Evolutionary conservation across 2,797 vertebrate genomes (phyloP).

Genomic region (Petrocephalus sullivani): DNA sequence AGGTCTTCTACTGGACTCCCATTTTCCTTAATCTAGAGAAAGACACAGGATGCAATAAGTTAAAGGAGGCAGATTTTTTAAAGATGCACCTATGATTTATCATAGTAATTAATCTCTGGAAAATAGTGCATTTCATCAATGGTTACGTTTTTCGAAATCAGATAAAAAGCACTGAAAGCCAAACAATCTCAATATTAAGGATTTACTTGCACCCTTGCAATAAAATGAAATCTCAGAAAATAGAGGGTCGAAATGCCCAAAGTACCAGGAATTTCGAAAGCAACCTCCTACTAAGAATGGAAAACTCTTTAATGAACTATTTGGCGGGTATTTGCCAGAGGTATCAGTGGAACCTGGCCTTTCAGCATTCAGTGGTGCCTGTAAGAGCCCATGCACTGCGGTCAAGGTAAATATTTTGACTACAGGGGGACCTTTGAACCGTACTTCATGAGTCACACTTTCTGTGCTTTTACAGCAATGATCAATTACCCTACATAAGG

Average conservation of each 20-base stretch:
- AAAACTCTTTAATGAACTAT: not conserved
- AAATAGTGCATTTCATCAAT: conserved; percentile 1
- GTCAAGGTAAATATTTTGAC: not conserved
- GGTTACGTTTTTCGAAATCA: not conserved
- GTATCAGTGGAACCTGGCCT: not conserved
- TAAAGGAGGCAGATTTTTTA: not conserved
- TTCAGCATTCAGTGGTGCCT: not conserved
- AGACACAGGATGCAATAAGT: not conserved
- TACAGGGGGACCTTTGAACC: not conserved
- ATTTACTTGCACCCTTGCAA: not conserved
- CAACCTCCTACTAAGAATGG: not conserved
- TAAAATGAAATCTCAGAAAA: not conserved
- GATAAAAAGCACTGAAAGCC: not conserved
- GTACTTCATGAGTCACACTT: not conserved
- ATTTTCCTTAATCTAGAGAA: not conserved
- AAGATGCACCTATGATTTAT: not conserved
- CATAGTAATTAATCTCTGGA: not conserved
- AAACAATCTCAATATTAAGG: not conserved
- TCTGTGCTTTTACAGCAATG: not conserved
- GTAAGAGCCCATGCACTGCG: not conserved
- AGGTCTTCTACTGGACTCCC: not conserved
- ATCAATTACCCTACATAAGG: not conserved
- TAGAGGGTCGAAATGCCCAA: not conserved
- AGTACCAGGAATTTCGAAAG: not conserved
- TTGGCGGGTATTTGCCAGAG: not conserved